These are phyloP conservation scores for Microcebus jonahi DNA, from an alignment of 2,113 vertebrate genomes.

Conservation along the genomic window DNA sequence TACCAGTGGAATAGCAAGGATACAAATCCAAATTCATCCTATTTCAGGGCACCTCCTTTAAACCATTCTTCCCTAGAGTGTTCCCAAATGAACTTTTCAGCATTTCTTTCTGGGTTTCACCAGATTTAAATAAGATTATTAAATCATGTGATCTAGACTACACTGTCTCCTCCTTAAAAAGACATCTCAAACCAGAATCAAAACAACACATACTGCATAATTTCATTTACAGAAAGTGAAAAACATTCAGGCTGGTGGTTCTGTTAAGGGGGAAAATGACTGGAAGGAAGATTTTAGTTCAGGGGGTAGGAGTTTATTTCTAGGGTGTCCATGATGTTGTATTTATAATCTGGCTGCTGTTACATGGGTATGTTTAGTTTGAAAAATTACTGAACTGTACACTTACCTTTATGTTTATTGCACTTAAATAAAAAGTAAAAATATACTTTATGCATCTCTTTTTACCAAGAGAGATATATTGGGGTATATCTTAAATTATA, in stretches of 20 bases:
- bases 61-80: background rate
- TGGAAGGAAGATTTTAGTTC: background rate
- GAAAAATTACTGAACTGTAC: background rate
- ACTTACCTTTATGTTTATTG: background rate
- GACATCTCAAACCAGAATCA: background rate
- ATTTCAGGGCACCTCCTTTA: background rate
- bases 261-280: background rate
- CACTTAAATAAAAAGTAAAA: background rate
- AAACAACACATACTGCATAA: background rate
- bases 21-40: background rate
- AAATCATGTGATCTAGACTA: background rate
- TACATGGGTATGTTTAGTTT: background rate
- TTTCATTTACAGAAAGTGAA: background rate
- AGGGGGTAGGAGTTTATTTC: rapidly evolving
- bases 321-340: background rate
- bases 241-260: background rate
- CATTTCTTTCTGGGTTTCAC: background rate
- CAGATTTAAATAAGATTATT: background rate
- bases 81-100: background rate
- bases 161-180: background rate
- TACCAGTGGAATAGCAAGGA: background rate
- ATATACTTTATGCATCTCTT: background rate
- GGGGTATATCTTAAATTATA: background rate
- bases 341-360: background rate
- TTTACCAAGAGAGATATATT: background rate